phyloP scores from a whole-genome alignment of 2,113 vertebrate species.

The Penelope pileata region DNA sequence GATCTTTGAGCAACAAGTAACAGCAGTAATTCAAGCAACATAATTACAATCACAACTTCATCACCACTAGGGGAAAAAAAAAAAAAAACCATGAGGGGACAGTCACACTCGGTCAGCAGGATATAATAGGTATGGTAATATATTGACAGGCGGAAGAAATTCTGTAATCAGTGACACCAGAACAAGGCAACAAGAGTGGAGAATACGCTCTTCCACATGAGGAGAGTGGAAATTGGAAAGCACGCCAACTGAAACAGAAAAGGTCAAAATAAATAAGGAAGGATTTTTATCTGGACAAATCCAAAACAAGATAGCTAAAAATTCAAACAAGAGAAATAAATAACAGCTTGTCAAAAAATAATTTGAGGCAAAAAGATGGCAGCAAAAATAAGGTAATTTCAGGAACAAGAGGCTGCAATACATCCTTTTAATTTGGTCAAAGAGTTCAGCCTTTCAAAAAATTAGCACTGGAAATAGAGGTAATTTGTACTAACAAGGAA shows the following conservation, averaged over 20 bases:
- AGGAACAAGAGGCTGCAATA: neutral
- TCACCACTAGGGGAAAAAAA: neutral
- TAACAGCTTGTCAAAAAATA: neutral
- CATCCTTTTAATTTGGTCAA: neutral
- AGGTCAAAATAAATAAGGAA: neutral
- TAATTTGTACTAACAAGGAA: neutral
- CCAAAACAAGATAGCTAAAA: neutral
- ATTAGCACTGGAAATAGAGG: neutral
- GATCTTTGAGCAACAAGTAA: neutral
- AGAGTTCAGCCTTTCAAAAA: neutral
- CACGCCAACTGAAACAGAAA: constrained; percentile 6
- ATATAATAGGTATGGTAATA: neutral
- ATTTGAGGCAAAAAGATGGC: neutral
- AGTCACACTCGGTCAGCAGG: neutral
- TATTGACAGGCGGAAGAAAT: neutral
- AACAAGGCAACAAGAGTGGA: neutral
- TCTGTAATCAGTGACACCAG: neutral
- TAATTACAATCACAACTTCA: neutral
- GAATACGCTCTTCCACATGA: neutral
- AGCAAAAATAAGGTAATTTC: neutral
- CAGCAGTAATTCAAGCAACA: neutral
- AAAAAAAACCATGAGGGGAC: neutral
- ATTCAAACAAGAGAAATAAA: neutral
- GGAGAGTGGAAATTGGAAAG: constrained; percentile 26
- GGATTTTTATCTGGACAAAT: neutral